These are phyloP conservation scores for Pterois miles DNA, from an alignment of 2,797 vertebrate species.

Conservation along the genomic window DNA sequence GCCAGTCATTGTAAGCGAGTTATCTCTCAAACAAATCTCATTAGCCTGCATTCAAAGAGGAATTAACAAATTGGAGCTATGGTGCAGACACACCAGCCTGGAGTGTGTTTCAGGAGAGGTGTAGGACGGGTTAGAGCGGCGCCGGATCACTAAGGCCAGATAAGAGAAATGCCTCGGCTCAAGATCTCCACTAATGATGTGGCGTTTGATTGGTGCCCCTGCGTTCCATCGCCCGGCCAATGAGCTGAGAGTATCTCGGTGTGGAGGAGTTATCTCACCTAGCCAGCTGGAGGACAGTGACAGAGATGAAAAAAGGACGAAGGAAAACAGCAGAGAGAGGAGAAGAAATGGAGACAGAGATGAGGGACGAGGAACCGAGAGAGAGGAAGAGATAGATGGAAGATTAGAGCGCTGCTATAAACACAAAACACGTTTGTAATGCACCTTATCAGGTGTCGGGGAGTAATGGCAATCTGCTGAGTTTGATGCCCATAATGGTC, in stretches of 20 bases:
- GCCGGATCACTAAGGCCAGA: slow-evolving; percentile 54
- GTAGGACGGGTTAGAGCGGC: slow-evolving; percentile 30
- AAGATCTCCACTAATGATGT: slow-evolving; percentile 66
- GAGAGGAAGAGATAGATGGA: slow-evolving; percentile 38
- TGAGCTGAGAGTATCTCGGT: slow-evolving; percentile 56
- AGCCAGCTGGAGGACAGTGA: slow-evolving; percentile 78
- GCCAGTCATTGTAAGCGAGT: slow-evolving; percentile 16
- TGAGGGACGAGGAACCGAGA: slow-evolving; percentile 36
- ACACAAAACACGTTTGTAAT: slow-evolving; percentile 48
- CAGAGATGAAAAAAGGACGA: slow-evolving; percentile 72
- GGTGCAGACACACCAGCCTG: neutral
- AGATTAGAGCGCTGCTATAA: slow-evolving; percentile 41
- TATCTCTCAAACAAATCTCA: slow-evolving; percentile 38
- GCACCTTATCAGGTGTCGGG: slow-evolving; percentile 48
- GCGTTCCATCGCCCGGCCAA: slow-evolving; percentile 59
- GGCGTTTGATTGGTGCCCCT: slow-evolving; percentile 62
- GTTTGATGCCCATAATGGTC: slow-evolving; percentile 9
- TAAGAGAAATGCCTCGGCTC: slow-evolving; percentile 53
- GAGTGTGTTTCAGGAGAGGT: slow-evolving; percentile 18
- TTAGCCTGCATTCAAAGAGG: slow-evolving; percentile 7
- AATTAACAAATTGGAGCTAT: slow-evolving; percentile 28
- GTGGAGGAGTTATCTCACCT: slow-evolving; percentile 80
- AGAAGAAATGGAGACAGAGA: slow-evolving; percentile 55
- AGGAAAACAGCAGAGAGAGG: slow-evolving; percentile 43
- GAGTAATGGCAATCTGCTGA: slow-evolving; percentile 28